Conservation (phyloP, 2,113 vertebrate genomes). For the Oriolus oriolus region DNA sequence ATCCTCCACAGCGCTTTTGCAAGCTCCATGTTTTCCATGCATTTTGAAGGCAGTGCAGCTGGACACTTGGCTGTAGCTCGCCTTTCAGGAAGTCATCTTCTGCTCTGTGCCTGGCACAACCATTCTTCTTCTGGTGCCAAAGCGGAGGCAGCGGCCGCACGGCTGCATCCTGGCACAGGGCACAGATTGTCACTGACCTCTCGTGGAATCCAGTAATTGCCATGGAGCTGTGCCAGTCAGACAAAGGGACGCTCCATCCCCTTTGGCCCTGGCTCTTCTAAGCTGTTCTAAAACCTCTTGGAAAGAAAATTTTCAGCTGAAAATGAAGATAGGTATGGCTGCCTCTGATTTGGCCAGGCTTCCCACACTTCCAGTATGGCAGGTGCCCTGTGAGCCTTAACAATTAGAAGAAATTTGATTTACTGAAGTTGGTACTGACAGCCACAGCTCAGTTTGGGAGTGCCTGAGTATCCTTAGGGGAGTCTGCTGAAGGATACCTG, state of each 20-base stretch:
- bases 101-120: not conserved
- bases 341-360: not conserved
- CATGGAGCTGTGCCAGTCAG: not conserved
- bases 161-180: not conserved
- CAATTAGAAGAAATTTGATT: not conserved
- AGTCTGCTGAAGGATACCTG: not conserved
- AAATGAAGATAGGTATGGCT: not conserved
- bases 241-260: not conserved
- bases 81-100: not conserved
- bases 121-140: not conserved
- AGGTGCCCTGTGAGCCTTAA: not conserved
- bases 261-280: not conserved
- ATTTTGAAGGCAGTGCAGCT: conserved; percentile 13
- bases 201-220: not conserved
- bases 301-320: not conserved
- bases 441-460: not conserved
- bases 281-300: not conserved
- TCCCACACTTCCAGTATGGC: not conserved
- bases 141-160: not conserved
- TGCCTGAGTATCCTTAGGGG: not conserved
- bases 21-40: not conserved
- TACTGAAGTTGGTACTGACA: not conserved
- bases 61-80: not conserved
- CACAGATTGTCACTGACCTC: conserved; percentile 12
- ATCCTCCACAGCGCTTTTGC: not conserved